Evolutionary conservation across 2,797 vertebrate genomes (phyloP).

Genomic region (Cuniculus paca): DNA sequence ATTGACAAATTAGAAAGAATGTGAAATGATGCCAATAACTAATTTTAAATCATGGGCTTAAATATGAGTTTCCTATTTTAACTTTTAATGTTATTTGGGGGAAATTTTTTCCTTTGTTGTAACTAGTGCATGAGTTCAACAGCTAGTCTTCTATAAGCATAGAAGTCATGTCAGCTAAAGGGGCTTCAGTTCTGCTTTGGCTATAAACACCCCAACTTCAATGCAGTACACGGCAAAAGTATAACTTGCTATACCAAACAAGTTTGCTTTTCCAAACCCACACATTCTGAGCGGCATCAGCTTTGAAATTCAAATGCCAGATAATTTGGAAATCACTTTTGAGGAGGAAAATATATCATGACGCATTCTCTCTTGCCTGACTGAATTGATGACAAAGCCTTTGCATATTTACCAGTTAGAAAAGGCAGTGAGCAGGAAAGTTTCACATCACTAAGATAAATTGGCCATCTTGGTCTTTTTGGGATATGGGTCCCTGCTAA

Average conservation of each 20-base stretch:
- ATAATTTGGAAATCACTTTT: conserved; percentile 66
- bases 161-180: not conserved
- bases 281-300: not conserved
- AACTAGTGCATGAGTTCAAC: not conserved
- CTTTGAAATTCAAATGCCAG: conserved; percentile 79
- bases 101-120: conserved; percentile 32
- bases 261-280: not conserved
- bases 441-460: conserved; percentile 63
- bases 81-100: not conserved
- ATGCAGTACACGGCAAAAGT: not conserved
- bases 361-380: not conserved
- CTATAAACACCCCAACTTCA: not conserved
- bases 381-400: conserved; percentile 38
- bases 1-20: conserved; percentile 22
- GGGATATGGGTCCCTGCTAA: conserved; percentile 1
- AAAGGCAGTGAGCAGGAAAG: conserved; percentile 27
- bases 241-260: conserved; percentile 34
- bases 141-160: not conserved
- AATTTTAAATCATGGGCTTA: conserved; percentile 27
- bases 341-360: conserved; percentile 19
- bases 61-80: conserved; percentile 45
- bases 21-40: conserved; percentile 28
- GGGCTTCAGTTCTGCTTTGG: not conserved
- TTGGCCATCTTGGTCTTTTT: not conserved
- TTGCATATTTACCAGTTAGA: conserved; percentile 50